Conservation (phyloP, 1,140 invertebrate genomes). For the Gryllus bimaculatus region DNA sequence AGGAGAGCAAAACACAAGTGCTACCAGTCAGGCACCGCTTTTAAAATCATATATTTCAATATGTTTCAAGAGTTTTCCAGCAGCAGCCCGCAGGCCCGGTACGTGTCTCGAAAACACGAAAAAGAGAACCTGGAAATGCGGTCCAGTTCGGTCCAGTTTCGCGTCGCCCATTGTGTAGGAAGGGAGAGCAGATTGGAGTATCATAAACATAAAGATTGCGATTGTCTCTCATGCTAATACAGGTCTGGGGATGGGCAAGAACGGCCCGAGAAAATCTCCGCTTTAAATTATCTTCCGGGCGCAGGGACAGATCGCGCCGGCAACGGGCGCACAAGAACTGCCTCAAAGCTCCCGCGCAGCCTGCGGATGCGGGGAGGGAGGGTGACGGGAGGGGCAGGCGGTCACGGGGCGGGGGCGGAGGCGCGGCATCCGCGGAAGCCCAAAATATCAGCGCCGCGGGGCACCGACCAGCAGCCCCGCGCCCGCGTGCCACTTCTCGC, state of each 20-base stretch:
- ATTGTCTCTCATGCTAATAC: slow-evolving; percentile 4
- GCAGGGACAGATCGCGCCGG: neutral
- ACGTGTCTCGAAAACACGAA: neutral
- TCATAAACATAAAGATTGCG: slow-evolving; percentile 5
- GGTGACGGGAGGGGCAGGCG: neutral
- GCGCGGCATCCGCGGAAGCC: neutral
- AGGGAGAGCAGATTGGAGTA: neutral
- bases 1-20: no score
- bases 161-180: neutral
- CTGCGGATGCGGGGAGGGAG: no score
- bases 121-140: neutral
- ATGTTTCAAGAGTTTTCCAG: neutral
- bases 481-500: neutral
- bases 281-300: slow-evolving; percentile 1
- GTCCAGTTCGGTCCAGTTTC: neutral
- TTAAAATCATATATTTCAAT: no score
- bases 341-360: neutral
- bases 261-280: neutral
- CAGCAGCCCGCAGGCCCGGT: neutral
- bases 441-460: neutral
- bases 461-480: no score
- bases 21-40: no score
- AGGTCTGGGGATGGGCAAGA: neutral
- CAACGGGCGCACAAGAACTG: neutral
- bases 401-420: no score